These are phyloP conservation scores for Caenorhabditis afra DNA, from an alignment of 2,888 invertebrate species.

Conservation along the genomic window DNA sequence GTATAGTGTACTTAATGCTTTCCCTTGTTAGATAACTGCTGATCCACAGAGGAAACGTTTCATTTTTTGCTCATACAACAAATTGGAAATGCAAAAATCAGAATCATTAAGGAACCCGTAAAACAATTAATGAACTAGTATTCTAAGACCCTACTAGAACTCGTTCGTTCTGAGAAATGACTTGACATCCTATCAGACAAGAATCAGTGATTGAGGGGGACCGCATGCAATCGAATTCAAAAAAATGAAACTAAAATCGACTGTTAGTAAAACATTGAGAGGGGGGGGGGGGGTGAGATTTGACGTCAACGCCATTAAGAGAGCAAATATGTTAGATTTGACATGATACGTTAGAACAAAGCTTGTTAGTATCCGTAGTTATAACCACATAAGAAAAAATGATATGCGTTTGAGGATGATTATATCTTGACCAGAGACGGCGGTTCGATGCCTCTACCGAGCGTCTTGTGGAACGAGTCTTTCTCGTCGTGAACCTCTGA, in stretches of 20 bases:
- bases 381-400: constrained; percentile 23
- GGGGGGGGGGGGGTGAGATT: too few relatives aligned
- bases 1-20: too few relatives aligned
- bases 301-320: constrained; percentile 35
- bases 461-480: background rate
- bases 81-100: background rate
- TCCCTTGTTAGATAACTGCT: background rate
- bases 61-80: too few relatives aligned
- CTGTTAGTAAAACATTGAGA: constrained; percentile 8
- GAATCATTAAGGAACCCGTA: constrained; percentile 33
- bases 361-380: constrained; percentile 35
- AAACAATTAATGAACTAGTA: constrained; percentile 21
- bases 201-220: background rate
- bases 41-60: background rate
- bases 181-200: constrained; percentile 33
- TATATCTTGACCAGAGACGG: constrained; percentile 13
- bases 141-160: constrained; percentile 16
- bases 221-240: constrained; percentile 14
- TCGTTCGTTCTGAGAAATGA: constrained; percentile 2
- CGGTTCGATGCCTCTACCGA: constrained; percentile 4
- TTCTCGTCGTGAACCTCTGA: constrained; percentile 13
- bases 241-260: constrained; percentile 21
- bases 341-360: constrained; percentile 24
- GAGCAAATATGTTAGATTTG: constrained; percentile 21
- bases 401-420: background rate